A percentile compares a stretch with the other conserved stretches of the same genome.
Conservation (phyloP, 2,797 vertebrate genomes). For the Limosa lapponica region DNA sequence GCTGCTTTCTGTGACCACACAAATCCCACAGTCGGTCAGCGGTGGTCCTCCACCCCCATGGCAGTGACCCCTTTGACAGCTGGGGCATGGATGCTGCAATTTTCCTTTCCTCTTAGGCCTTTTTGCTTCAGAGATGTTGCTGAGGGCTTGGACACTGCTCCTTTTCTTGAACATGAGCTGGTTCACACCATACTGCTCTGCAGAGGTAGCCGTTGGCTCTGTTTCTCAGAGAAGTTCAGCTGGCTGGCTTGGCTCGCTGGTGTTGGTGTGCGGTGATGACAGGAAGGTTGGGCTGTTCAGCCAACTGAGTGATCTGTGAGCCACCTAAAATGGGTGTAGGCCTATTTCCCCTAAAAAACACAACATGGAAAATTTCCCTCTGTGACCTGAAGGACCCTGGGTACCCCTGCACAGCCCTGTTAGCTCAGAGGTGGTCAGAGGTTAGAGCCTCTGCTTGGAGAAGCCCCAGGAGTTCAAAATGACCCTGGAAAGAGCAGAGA, state of each 20-base stretch:
- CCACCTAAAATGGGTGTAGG: background rate
- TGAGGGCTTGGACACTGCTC: background rate
- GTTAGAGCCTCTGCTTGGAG: background rate
- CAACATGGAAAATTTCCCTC: background rate
- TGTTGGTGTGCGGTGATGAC: rapidly evolving
- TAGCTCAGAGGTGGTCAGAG: background rate
- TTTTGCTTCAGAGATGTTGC: background rate
- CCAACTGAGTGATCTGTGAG: background rate
- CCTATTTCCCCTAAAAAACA: background rate
- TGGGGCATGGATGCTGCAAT: background rate
- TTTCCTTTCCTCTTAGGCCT: background rate
- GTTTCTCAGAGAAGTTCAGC: background rate
- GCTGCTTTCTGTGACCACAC: background rate
- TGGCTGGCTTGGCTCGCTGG: background rate
- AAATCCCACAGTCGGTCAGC: rapidly evolving
- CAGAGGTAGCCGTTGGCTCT: background rate
- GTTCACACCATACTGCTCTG: background rate
- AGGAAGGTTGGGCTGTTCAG: background rate
- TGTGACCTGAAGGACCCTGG: background rate
- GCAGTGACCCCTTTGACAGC: background rate
- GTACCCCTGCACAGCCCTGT: background rate
- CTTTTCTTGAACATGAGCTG: background rate
- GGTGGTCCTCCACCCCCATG: background rate
- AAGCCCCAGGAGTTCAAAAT: background rate
- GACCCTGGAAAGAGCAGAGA: background rate